These are phyloP conservation scores for Rana temporaria DNA, from an alignment of 2,113 vertebrate species.

Conservation along the genomic window DNA sequence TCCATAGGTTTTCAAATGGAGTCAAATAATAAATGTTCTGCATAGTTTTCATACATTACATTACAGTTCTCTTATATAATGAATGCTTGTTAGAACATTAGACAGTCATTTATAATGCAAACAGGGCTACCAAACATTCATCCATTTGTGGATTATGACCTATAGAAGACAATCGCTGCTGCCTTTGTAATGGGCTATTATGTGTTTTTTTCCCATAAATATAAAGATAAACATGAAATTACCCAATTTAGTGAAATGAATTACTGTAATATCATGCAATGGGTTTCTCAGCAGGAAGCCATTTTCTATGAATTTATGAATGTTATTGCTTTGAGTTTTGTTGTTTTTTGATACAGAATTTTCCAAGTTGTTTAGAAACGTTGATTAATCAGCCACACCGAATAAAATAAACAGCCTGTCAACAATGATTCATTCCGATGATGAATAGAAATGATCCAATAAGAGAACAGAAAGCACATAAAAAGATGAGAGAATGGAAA, in stretches of 20 bases:
- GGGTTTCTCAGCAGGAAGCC: conserved; percentile 1
- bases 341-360: background rate
- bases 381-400: background rate
- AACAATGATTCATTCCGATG: background rate
- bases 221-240: background rate
- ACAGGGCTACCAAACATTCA: background rate
- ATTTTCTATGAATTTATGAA: conserved; percentile 3
- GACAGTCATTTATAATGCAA: too few species aligned
- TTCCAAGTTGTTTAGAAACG: background rate
- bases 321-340: background rate
- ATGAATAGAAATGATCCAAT: too few species aligned
- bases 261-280: background rate
- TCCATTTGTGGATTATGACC: background rate
- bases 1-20: too few species aligned
- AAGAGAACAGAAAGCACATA: too few species aligned
- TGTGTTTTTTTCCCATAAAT: background rate
- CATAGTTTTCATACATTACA: too few species aligned
- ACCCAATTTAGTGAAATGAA: conserved; percentile 3
- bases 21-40: too few species aligned
- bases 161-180: background rate
- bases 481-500: too few species aligned
- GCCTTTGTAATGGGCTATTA: background rate
- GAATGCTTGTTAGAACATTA: too few species aligned
- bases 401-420: background rate
- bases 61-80: too few species aligned